phyloP scores from a whole-genome alignment of 2,797 vertebrate genomes.

The Buceros bicornis region DNA sequence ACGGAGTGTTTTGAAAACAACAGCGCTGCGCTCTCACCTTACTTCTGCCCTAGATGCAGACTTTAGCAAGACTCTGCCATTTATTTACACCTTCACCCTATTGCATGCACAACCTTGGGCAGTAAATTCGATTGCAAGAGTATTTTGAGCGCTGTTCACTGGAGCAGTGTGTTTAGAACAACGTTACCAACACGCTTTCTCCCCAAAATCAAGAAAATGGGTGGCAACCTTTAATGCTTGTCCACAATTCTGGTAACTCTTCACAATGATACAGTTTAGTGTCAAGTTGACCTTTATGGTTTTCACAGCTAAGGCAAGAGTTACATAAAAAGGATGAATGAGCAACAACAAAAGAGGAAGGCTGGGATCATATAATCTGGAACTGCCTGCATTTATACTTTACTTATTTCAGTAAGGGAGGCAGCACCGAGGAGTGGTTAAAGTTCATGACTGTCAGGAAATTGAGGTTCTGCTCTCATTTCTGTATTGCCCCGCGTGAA shows the following conservation, averaged over 20 bases:
- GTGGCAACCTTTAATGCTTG: neutral
- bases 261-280: conserved; percentile 6
- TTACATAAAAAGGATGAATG: conserved; percentile 62
- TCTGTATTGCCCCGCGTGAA: neutral
- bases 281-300: conserved; percentile 41
- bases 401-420: neutral
- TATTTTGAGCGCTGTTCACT: neutral
- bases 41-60: neutral
- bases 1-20: neutral
- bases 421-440: neutral
- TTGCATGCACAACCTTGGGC: neutral
- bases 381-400: neutral
- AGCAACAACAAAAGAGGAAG: conserved; percentile 51
- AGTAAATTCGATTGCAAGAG: neutral
- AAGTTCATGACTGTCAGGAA: neutral
- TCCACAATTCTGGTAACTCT: neutral
- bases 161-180: neutral
- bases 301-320: conserved; percentile 47
- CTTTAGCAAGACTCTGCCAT: neutral
- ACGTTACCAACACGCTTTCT: neutral
- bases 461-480: neutral
- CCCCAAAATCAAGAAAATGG: neutral
- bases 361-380: conserved; percentile 15
- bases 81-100: neutral
- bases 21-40: neutral